Evolutionary conservation across 2,113 vertebrate genomes (phyloP).

Genomic region (Calcarius ornatus): DNA sequence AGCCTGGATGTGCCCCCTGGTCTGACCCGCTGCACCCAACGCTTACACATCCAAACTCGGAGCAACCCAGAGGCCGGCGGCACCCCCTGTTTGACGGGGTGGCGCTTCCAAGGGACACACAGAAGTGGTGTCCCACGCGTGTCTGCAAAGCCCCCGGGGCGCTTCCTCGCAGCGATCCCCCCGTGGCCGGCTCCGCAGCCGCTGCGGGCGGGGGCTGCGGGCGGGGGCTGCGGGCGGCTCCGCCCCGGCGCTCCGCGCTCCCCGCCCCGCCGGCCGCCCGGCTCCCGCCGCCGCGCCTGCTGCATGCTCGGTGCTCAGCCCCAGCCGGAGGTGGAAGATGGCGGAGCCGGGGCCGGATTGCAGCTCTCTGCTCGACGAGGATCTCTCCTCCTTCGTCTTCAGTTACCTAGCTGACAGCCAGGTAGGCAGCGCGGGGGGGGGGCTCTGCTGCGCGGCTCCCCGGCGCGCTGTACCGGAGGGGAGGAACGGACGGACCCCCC

Average conservation of each 20-base stretch:
- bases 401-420: slow-evolving; percentile 95
- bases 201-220: neutral
- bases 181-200: neutral
- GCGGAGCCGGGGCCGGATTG: slow-evolving; percentile 85
- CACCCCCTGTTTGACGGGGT: neutral
- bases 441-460: neutral
- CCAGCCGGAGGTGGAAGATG: slow-evolving; percentile 88
- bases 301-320: slow-evolving; percentile 66
- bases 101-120: neutral
- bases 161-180: neutral
- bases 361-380: slow-evolving; percentile 93
- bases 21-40: neutral
- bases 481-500: neutral
- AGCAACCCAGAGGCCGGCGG: neutral
- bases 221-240: neutral
- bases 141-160: neutral
- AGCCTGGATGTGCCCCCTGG: no score
- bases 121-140: neutral
- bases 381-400: slow-evolving; percentile 96
- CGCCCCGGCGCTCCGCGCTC: neutral
- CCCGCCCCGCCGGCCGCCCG: slow-evolving; percentile 45
- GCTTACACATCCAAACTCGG: accelerated
- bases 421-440: slow-evolving; percentile 71
- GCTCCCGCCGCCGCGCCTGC: slow-evolving; percentile 20
- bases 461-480: neutral